phyloP scores from a whole-genome alignment of 1,140 invertebrate genomes.

The Oryctes rhinoceros region DNA sequence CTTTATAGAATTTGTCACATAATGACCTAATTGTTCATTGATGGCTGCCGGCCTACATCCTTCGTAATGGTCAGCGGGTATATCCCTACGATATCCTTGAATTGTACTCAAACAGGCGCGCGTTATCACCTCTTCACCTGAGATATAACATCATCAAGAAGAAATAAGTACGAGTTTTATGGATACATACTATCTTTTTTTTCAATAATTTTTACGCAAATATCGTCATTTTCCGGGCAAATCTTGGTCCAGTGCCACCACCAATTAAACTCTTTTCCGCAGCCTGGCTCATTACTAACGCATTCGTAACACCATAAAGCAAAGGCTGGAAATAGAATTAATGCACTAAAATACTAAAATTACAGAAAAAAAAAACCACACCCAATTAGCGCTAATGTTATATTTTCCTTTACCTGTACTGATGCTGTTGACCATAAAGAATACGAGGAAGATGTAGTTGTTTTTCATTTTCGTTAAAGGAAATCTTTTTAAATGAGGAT shows the following conservation, averaged over 20 bases:
- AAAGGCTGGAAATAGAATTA: background rate
- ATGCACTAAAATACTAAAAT: background rate
- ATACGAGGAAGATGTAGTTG: background rate
- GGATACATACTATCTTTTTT: constrained; percentile 77
- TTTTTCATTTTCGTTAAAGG: background rate
- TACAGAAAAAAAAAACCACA: background rate
- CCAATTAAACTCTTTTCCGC: constrained; percentile 87
- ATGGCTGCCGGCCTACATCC: constrained; percentile 83
- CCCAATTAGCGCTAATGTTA: background rate
- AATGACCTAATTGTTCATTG: constrained; percentile 82
- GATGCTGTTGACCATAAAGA: background rate
- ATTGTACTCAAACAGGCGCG: constrained; percentile 86
- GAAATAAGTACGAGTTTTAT: background rate
- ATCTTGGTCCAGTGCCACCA: constrained; percentile 74
- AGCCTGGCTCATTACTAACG: constrained; percentile 88
- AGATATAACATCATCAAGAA: constrained; percentile 54
- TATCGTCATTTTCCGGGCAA: constrained; percentile 85
- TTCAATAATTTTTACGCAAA: constrained; percentile 91
- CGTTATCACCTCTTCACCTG: constrained; percentile 82
- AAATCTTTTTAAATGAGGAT: background rate
- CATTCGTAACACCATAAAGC: constrained; percentile 84
- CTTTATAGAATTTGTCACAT: constrained; percentile 87
- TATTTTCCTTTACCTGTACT: background rate
- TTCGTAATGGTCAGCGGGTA: constrained; percentile 92
- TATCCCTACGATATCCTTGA: constrained; percentile 79